A percentile compares a stretch with the other conserved stretches of the same genome.
Evolutionary conservation across 2,888 invertebrate species (phyloP).

Genomic region (Microdon myrmicae): DNA sequence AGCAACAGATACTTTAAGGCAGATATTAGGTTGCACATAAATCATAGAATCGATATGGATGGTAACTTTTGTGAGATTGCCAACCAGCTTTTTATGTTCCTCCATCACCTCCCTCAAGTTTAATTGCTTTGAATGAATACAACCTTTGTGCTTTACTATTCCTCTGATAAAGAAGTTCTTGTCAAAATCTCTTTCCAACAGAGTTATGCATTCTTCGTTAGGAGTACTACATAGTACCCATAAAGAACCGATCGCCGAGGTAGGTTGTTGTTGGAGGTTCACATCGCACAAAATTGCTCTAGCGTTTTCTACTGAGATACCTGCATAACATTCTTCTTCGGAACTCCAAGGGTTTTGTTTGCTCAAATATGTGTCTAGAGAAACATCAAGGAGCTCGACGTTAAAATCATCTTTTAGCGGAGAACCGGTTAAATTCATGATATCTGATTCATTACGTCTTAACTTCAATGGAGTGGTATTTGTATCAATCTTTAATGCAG

Average conservation of each 20-base stretch:
- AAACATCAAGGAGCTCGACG: constrained; percentile 61
- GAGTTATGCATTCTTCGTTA: constrained; percentile 67
- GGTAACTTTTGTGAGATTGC: constrained; percentile 23
- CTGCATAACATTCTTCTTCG: constrained; percentile 62
- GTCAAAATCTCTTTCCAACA: constrained; percentile 60
- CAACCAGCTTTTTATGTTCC: constrained; percentile 55
- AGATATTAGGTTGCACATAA: constrained; percentile 58
- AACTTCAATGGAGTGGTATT: constrained; percentile 55
- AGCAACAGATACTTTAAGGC: constrained; percentile 59
- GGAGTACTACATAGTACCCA: constrained; percentile 74
- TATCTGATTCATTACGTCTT: constrained; percentile 32
- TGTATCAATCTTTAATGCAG: no score
- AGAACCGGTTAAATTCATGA: constrained; percentile 63
- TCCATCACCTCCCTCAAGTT: constrained; percentile 56
- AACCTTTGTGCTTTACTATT: constrained; percentile 58
- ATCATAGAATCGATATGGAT: constrained; percentile 59
- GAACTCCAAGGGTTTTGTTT: constrained; percentile 58
- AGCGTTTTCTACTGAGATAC: constrained; percentile 56
- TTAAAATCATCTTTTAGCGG: constrained; percentile 64
- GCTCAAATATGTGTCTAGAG: constrained; percentile 56
- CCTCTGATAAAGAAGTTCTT: constrained; percentile 58
- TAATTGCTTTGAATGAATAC: constrained; percentile 55
- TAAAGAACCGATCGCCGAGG: constrained; percentile 60
- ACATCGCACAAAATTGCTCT: constrained; percentile 58
- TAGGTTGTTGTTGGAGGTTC: constrained; percentile 55